These are phyloP conservation scores for Glyphotaelius pellucidus DNA, from an alignment of 2,888 invertebrate species.

Conservation along the genomic window DNA sequence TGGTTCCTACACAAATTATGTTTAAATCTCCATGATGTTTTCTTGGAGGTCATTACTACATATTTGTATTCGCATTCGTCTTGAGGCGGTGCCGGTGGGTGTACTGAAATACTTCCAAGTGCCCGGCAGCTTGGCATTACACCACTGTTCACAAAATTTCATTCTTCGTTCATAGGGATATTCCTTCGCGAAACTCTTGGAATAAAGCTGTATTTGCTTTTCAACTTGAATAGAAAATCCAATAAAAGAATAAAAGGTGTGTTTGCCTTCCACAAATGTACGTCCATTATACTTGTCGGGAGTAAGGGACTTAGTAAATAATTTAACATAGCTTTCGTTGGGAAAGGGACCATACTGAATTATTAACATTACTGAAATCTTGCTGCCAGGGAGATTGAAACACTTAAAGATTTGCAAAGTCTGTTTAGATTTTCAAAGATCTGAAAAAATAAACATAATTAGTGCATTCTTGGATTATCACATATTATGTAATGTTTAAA, in stretches of 20 bases:
- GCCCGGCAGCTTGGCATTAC: background rate
- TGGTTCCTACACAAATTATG: background rate
- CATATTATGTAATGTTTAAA: too few species aligned
- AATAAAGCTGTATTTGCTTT: conserved; percentile 31
- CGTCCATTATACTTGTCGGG: conserved; percentile 18
- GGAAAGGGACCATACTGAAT: background rate
- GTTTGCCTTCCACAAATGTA: conserved; percentile 13
- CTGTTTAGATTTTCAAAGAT: too few species aligned
- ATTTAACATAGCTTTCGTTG: conserved; percentile 15
- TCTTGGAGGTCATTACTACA: background rate
- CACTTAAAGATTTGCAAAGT: background rate
- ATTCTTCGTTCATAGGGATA: background rate
- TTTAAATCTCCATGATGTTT: background rate
- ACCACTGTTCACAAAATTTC: background rate
- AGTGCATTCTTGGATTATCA: background rate
- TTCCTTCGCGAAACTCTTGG: background rate
- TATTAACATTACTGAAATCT: conserved; percentile 14
- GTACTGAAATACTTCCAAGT: background rate
- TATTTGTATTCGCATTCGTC: background rate
- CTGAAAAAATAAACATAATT: too few species aligned
- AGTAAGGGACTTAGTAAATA: conserved; percentile 19
- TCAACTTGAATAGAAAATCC: conserved; percentile 29
- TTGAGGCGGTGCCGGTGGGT: background rate
- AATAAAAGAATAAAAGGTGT: conserved; percentile 36
- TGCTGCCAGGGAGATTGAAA: background rate